Percentiles rank a stretch among this genome's conserved stretches.
phyloP scores from a whole-genome alignment of 2,888 invertebrate species.

The Metacarcinus magister region DNA sequence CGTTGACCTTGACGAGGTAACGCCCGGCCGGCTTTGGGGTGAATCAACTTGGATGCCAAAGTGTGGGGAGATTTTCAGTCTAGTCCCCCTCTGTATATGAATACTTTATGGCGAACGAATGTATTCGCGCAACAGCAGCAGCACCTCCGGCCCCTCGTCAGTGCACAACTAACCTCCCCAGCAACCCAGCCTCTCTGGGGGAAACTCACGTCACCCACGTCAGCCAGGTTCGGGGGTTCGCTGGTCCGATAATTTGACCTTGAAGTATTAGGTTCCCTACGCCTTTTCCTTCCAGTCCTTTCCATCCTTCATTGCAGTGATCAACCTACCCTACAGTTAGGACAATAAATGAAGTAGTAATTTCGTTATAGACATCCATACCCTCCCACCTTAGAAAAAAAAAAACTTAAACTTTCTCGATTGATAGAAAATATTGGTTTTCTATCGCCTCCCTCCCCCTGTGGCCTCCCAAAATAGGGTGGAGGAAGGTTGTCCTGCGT shows the following conservation, averaged over 20 bases:
- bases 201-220: slow-evolving; percentile 29
- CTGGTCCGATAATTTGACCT: slow-evolving; percentile 13
- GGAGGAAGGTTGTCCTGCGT: neutral
- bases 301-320: neutral
- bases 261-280: neutral
- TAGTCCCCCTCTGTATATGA: neutral
- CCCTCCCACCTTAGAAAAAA: neutral
- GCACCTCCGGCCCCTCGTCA: neutral
- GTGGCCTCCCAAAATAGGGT: neutral
- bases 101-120: slow-evolving; percentile 33
- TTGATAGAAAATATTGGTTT: neutral
- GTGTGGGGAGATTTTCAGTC: slow-evolving; percentile 13
- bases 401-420: neutral
- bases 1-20: slow-evolving; percentile 53
- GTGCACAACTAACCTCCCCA: neutral
- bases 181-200: neutral
- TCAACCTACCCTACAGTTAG: neutral
- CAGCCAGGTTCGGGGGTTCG: neutral
- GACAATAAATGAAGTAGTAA: neutral
- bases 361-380: neutral
- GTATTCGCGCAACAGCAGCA: slow-evolving; percentile 14
- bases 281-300: neutral
- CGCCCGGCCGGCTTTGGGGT: slow-evolving; percentile 42
- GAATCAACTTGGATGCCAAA: slow-evolving; percentile 41
- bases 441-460: neutral